Conservation (phyloP, 2,888 invertebrate species). For the Ligdia adustata region DNA sequence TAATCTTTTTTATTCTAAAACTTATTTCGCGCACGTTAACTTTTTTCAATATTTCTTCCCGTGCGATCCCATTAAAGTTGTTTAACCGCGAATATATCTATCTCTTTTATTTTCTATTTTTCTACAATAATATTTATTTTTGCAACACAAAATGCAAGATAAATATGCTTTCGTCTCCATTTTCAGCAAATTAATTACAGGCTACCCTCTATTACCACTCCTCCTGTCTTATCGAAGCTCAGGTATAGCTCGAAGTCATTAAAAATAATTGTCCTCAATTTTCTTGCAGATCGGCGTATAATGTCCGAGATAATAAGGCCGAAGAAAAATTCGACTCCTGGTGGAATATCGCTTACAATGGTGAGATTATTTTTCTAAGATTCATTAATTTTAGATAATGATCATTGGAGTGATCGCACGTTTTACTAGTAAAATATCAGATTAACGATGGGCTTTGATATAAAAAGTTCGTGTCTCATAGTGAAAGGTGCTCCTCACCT, state of each 20-base stretch:
- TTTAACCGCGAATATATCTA: too few relatives aligned
- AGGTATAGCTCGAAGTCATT: conserved; percentile 52
- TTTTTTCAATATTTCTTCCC: too few relatives aligned
- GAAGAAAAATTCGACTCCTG: conserved; percentile 29
- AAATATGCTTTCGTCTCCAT: too few relatives aligned
- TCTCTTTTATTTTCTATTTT: too few relatives aligned
- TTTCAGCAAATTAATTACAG: background rate
- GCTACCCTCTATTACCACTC: background rate
- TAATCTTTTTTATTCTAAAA: too few relatives aligned
- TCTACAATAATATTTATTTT: too few relatives aligned
- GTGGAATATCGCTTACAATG: conserved; percentile 34
- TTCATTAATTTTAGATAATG: background rate
- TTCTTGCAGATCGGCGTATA: conserved; percentile 51
- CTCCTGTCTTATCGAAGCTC: conserved; percentile 7
- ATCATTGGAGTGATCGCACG: background rate
- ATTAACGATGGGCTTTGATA: too few relatives aligned
- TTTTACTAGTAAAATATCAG: background rate
- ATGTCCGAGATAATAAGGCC: conserved; percentile 31
- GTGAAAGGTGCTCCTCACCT: too few relatives aligned
- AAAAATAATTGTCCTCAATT: conserved; percentile 58
- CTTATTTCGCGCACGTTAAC: too few relatives aligned
- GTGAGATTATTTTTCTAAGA: conserved; percentile 26
- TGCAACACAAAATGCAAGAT: too few relatives aligned
- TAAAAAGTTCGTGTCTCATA: too few relatives aligned
- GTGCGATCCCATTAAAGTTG: too few relatives aligned